phyloP scores from a whole-genome alignment of 2,888 invertebrate species.

The Apantesis nais region DNA sequence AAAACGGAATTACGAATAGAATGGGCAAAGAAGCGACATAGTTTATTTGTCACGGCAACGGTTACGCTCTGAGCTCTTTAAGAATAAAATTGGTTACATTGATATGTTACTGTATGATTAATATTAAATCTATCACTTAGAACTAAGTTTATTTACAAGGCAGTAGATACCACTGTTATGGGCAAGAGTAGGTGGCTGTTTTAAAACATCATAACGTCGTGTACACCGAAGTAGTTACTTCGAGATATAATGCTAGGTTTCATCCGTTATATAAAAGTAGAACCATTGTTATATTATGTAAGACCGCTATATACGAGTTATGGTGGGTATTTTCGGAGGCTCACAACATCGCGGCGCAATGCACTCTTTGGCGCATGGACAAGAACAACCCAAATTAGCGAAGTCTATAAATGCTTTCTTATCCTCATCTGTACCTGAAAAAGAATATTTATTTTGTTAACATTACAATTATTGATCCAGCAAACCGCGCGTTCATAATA shows the following conservation, averaged over 20 bases:
- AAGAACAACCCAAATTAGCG: constrained; percentile 69
- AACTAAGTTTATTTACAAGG: constrained; percentile 39
- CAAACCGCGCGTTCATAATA: not conserved
- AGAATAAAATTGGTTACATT: constrained; percentile 22
- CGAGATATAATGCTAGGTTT: not conserved
- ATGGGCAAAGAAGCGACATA: constrained; percentile 15
- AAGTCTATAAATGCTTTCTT: constrained; percentile 73
- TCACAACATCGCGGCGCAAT: constrained; percentile 74
- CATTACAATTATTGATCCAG: not conserved
- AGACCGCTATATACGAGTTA: constrained; percentile 67
- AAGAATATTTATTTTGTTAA: not conserved
- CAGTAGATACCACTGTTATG: constrained; percentile 23
- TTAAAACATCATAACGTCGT: not conserved
- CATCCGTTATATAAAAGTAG: not conserved
- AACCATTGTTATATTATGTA: not conserved
- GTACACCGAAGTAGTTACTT: not conserved
- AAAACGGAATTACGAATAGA: constrained; percentile 3
- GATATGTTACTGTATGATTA: constrained; percentile 10
- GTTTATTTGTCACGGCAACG: constrained; percentile 14
- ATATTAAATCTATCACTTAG: constrained; percentile 21
- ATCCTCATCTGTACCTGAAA: constrained; percentile 72
- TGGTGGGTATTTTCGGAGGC: constrained; percentile 60
- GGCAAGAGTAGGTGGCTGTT: constrained; percentile 29
- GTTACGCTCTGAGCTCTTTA: constrained; percentile 12
- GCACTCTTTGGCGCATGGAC: constrained; percentile 81